Percentiles rank a stretch among this genome's conserved stretches.
Evolutionary conservation across 2,113 vertebrate species (phyloP).

Genomic region (Triplophysa siluroides): DNA sequence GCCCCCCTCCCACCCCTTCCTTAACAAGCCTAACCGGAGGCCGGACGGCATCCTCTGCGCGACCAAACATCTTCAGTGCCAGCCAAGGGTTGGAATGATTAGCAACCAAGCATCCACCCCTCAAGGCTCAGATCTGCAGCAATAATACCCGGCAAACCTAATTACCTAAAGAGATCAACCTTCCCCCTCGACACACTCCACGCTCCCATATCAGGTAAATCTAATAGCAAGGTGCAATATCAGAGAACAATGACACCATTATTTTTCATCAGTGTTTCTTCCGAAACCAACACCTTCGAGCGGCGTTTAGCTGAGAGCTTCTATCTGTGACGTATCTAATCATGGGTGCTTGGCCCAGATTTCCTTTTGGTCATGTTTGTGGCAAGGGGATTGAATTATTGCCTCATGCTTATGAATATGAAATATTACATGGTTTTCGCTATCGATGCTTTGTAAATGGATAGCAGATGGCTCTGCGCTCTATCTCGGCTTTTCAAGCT

Average conservation of each 20-base stretch:
- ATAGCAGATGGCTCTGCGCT: constrained; percentile 8
- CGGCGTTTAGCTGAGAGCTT: constrained; percentile 58
- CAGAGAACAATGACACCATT: constrained; percentile 73
- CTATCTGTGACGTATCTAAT: constrained; percentile 64
- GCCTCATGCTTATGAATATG: constrained; percentile 26
- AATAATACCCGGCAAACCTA: constrained; percentile 73
- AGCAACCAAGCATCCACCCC: constrained; percentile 65
- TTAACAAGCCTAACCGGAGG: constrained; percentile 47
- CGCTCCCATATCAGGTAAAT: constrained; percentile 70
- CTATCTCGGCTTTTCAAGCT: not conserved
- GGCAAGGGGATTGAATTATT: constrained; percentile 33
- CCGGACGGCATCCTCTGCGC: constrained; percentile 9
- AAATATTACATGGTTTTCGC: constrained; percentile 16
- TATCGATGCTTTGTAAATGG: not conserved
- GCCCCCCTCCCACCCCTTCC: constrained; percentile 1
- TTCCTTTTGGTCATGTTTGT: constrained; percentile 55
- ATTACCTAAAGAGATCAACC: constrained; percentile 69
- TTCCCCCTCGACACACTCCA: constrained; percentile 57
- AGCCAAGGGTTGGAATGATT: constrained; percentile 56
- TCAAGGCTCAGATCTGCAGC: constrained; percentile 68
- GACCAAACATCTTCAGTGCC: constrained; percentile 2
- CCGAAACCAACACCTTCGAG: constrained; percentile 61
- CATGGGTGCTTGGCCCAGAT: constrained; percentile 60
- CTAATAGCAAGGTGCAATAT: constrained; percentile 78
- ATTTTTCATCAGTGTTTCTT: constrained; percentile 77